Base-by-base conservation (phyloP, 2,113 vertebrate species). In the Thamnophis sirtalis region DNA sequence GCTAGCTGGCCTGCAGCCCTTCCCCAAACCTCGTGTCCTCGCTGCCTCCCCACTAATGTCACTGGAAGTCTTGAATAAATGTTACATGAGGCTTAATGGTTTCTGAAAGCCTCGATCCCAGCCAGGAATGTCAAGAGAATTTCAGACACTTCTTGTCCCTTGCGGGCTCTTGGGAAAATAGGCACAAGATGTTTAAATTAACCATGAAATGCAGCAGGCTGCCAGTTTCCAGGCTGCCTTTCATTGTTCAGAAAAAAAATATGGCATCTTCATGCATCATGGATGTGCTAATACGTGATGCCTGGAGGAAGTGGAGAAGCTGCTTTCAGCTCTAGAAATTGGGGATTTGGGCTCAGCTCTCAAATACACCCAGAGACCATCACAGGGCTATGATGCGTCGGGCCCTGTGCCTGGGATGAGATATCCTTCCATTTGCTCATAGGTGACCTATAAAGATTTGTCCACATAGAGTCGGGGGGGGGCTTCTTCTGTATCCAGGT, bases 101-200 rank as follows among this genome's bases (percentile, higher is more conserved):
- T 91, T 53, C 48, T 3, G 24, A 93, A 63, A 88, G 87, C 93
- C 84, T 84, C 88, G 89, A 89, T 33, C 80, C 88, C 86, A 43
- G 56, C 86, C 60, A 0, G 3, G 88, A 93, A 89, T 84, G 89
- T 85, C 48, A 38, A n/a, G 92, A 92, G 91, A 94, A 26, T 92
- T 93, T 58, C 15, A 28, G 84, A n/a, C 56, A 63, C 87, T 63
- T 93, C 90, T 89, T 89, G 84, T 68, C 51, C 80, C 54, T 0
- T 0, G 21, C 56, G 93, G 90, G 0, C 1, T 58, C 56, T 86
- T 24, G 84, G 56, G 22, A 93, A 91, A 1, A 0, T 24, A 92
- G 68, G 87, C 91, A 92, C 0, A 1, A 17, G 43, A 19, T 88
- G 92, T 91, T 94, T 95, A 90, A 95, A 94, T 92, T 93, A 94